These are phyloP conservation scores for Agrochola lychnidis DNA, from an alignment of 2,888 invertebrate species.

Conservation along the genomic window DNA sequence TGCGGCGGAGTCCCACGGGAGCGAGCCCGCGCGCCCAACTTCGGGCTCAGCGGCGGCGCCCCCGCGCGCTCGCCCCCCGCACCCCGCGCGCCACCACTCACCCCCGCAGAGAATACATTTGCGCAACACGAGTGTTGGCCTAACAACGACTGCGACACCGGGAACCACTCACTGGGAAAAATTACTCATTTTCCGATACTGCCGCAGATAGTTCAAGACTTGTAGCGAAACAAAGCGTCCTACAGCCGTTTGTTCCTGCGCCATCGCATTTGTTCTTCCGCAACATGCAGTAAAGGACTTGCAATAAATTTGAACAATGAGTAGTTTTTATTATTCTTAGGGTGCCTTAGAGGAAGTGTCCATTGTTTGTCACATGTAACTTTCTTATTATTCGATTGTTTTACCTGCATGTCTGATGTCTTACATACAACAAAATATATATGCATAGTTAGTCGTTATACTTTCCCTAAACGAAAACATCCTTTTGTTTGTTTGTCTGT, in stretches of 20 bases:
- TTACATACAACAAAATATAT: background rate
- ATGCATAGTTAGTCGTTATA: background rate
- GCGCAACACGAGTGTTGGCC: slow-evolving; percentile 89
- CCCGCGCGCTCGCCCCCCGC: slow-evolving; percentile 62
- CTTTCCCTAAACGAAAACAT: slow-evolving; percentile 32
- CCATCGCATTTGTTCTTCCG: slow-evolving; percentile 61
- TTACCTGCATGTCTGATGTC: slow-evolving; percentile 43
- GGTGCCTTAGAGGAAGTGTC: slow-evolving; percentile 77
- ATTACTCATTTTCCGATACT: slow-evolving; percentile 85
- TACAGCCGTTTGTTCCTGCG: slow-evolving; percentile 62
- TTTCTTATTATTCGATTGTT: slow-evolving; percentile 75
- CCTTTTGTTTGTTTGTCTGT: slow-evolving; percentile 44
- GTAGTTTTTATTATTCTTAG: slow-evolving; percentile 78
- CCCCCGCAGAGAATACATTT: slow-evolving; percentile 90
- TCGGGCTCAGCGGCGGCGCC: slow-evolving; percentile 87
- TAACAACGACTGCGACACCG: slow-evolving; percentile 88
- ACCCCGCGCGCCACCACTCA: slow-evolving; percentile 74
- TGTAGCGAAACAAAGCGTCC: slow-evolving; percentile 76
- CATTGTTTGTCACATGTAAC: slow-evolving; percentile 65
- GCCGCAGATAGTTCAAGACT: slow-evolving; percentile 65
- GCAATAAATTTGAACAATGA: slow-evolving; percentile 80
- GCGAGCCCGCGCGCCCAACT: slow-evolving; percentile 90
- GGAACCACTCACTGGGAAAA: slow-evolving; percentile 84
- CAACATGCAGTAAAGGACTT: slow-evolving; percentile 72
- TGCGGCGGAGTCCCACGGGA: slow-evolving; percentile 84